Evolutionary conservation across 2,888 invertebrate species (phyloP).

Genomic region (Chouioia cunea): DNA sequence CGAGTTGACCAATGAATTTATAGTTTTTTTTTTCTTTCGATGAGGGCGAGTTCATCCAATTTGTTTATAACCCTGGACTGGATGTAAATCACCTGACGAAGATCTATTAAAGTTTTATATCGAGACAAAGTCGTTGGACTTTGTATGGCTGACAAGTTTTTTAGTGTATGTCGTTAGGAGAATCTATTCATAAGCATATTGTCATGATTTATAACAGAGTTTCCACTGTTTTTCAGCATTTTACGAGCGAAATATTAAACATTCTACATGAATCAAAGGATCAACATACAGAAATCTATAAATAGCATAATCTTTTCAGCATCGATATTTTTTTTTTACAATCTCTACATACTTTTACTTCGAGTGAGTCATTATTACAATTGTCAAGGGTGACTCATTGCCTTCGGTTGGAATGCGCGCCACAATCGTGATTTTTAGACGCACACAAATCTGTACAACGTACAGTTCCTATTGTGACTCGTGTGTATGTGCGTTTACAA

Average conservation of each 20-base stretch:
- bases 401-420: background rate
- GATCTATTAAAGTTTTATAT: conserved; percentile 5
- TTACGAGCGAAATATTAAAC: too few species aligned
- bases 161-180: too few species aligned
- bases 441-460: conserved; percentile 9
- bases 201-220: too few species aligned
- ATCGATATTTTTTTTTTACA: too few species aligned
- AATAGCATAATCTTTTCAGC: too few species aligned
- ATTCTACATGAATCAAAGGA: too few species aligned
- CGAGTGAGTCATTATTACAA: conserved; percentile 24
- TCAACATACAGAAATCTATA: too few species aligned
- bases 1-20: conserved; percentile 24
- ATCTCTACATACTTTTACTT: too few species aligned
- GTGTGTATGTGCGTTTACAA: background rate
- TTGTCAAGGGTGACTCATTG: conserved; percentile 22
- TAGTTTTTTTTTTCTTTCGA: too few species aligned
- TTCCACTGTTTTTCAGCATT: too few species aligned
- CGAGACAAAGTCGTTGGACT: conserved; percentile 19
- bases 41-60: conserved; percentile 28
- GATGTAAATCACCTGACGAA: conserved; percentile 20
- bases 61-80: conserved; percentile 7
- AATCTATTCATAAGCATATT: too few species aligned
- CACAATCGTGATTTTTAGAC: background rate
- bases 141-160: background rate
- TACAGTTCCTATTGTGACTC: conserved; percentile 22